phyloP scores from a whole-genome alignment of 2,888 invertebrate genomes.

The Merodon equestris region DNA sequence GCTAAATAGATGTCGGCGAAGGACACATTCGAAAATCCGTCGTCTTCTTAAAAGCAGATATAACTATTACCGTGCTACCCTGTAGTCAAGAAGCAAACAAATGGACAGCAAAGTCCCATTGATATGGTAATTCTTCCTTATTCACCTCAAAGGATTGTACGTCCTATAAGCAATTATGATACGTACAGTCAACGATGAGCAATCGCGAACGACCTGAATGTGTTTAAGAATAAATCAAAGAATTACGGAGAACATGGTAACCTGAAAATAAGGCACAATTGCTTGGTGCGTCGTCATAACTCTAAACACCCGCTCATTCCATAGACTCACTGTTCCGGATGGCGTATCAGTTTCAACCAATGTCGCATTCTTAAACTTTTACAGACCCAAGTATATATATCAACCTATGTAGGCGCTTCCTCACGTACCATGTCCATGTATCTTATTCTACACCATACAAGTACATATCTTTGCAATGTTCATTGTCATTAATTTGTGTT shows the following conservation, averaged over 20 bases:
- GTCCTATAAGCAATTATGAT: neutral
- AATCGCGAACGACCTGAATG: conserved; percentile 17
- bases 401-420: neutral
- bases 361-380: conserved; percentile 55
- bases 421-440: neutral
- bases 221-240: conserved; percentile 39
- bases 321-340: too few species aligned
- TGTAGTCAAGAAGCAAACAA: conserved; percentile 33
- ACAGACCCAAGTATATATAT: conserved; percentile 16
- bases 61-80: conserved; percentile 7
- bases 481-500: conserved; percentile 57
- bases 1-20: too few species aligned
- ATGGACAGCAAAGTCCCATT: conserved; percentile 57
- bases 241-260: conserved; percentile 12
- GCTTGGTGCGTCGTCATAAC: conserved; percentile 50
- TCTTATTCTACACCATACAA: neutral
- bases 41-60: too few species aligned
- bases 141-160: neutral
- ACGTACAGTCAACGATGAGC: conserved; percentile 1
- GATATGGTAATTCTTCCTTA: conserved; percentile 40
- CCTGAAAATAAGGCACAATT: conserved; percentile 35
- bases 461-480: conserved; percentile 23
- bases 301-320: conserved; percentile 21
- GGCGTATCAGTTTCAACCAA: too few species aligned
- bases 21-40: too few species aligned